Conservation (phyloP, 30 jellyfish, hydroid and myxozoan species). For the Catostylus mosaicus region DNA sequence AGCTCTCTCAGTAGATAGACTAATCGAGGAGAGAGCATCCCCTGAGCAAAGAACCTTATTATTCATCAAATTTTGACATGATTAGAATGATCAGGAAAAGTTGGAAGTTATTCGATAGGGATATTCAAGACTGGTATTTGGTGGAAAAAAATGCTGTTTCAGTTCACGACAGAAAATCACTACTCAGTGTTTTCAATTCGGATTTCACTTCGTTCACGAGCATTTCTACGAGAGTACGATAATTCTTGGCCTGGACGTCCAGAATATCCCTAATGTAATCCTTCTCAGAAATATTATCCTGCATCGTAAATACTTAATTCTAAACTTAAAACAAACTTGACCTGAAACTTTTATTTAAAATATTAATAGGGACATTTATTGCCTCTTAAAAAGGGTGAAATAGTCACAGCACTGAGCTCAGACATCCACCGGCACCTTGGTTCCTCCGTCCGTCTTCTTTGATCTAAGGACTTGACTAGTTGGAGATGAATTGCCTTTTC, state of each 20-base stretch:
- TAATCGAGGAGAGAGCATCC: no score
- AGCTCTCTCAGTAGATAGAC: no score
- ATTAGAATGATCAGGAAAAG: no score
- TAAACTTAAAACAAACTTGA: slow-evolving; percentile 2
- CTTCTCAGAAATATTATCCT: slow-evolving; percentile 3
- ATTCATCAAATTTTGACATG: no score
- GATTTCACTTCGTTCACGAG: slow-evolving; percentile 44
- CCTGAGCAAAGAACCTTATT: no score
- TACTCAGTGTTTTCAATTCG: slow-evolving; percentile 32
- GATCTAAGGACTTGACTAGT: no score
- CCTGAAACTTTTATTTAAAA: neutral
- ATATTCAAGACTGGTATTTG: no score
- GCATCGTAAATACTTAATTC: slow-evolving; percentile 1
- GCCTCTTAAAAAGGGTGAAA: slow-evolving; percentile 1
- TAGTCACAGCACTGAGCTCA: slow-evolving; percentile 9
- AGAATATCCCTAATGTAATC: slow-evolving; percentile 19
- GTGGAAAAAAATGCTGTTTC: no score
- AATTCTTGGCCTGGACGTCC: slow-evolving; percentile 37
- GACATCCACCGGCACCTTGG: slow-evolving; percentile 4
- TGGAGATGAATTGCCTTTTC: no score
- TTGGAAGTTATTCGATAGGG: no score
- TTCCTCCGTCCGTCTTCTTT: no score
- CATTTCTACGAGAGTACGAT: slow-evolving; percentile 29
- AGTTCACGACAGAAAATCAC: no score
- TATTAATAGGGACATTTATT: slow-evolving; percentile 1